Percentiles rank a stretch among this genome's conserved stretches.
Evolutionary conservation across 2,797 vertebrate species (phyloP).

Genomic region (Macropus fuliginosus): DNA sequence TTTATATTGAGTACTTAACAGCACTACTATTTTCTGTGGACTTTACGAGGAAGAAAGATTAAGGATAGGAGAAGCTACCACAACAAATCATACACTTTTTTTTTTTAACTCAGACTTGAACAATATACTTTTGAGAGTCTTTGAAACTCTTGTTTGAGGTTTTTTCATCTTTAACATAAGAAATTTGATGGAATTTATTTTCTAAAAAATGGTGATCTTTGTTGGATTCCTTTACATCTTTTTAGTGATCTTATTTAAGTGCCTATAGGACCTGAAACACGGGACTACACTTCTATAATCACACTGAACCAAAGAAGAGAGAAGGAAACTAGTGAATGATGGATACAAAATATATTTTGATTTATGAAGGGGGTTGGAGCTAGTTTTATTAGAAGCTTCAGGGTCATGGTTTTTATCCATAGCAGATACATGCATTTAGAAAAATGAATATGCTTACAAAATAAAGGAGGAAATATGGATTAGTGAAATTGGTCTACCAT

Average conservation of each 20-base stretch:
- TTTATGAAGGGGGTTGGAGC: not conserved
- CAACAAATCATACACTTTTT: not conserved
- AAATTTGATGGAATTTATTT: not conserved
- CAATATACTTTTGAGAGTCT: not conserved
- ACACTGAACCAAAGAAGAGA: not conserved
- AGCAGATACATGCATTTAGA: not conserved
- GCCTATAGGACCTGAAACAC: not conserved
- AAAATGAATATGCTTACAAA: not conserved
- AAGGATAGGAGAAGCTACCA: not conserved
- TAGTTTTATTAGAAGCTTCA: not conserved
- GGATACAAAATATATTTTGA: not conserved
- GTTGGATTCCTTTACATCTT: not conserved
- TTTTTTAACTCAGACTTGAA: not conserved
- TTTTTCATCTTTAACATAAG: not conserved
- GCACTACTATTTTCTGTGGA: not conserved
- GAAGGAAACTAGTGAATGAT: not conserved
- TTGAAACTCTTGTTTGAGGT: not conserved
- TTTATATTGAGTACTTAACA: not conserved
- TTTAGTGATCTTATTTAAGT: not conserved
- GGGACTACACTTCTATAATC: not conserved
- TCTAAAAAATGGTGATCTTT: not conserved
- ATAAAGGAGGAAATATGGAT: not conserved
- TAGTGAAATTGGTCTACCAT: not conserved
- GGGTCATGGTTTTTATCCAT: not conserved
- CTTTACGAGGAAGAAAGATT: not conserved